phyloP scores from a whole-genome alignment of 2,888 invertebrate species.

The Caenorhabditis parvicauda region DNA sequence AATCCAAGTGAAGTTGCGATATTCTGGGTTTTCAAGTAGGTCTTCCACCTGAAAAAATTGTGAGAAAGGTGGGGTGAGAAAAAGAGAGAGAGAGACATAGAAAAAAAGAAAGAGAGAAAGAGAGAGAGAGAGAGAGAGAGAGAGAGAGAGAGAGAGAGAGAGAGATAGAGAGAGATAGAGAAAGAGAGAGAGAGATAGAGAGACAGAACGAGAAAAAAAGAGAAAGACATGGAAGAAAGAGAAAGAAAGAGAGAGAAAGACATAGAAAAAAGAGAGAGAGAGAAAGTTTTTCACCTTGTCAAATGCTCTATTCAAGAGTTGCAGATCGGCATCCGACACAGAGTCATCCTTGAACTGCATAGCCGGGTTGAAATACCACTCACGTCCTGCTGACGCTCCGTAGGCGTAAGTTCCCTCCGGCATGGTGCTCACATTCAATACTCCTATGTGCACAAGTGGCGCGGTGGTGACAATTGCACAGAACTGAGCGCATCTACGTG shows the following conservation, averaged over 20 bases:
- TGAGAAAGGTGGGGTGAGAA: background rate
- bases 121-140: background rate
- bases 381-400: slow-evolving; percentile 56
- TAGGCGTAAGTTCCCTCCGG: slow-evolving; percentile 54
- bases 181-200: no score
- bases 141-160: no score
- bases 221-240: no score
- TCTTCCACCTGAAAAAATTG: slow-evolving; percentile 37
- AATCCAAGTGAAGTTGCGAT: slow-evolving; percentile 50
- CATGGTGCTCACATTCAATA: slow-evolving; percentile 50
- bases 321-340: slow-evolving; percentile 35
- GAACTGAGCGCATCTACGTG: slow-evolving; percentile 53
- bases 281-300: slow-evolving; percentile 43
- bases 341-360: slow-evolving; percentile 51
- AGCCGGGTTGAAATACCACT: slow-evolving; percentile 54
- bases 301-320: slow-evolving; percentile 43
- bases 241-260: no score
- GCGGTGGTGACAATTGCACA: slow-evolving; percentile 56
- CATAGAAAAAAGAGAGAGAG: no score
- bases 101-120: no score
- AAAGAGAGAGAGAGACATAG: no score
- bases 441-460: slow-evolving; percentile 50
- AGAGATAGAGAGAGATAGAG: no score
- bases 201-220: no score
- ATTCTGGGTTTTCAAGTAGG: slow-evolving; percentile 39